Evolutionary conservation across 1,140 invertebrate species (phyloP).

Genomic region (Akabosia matsudoensis): DNA sequence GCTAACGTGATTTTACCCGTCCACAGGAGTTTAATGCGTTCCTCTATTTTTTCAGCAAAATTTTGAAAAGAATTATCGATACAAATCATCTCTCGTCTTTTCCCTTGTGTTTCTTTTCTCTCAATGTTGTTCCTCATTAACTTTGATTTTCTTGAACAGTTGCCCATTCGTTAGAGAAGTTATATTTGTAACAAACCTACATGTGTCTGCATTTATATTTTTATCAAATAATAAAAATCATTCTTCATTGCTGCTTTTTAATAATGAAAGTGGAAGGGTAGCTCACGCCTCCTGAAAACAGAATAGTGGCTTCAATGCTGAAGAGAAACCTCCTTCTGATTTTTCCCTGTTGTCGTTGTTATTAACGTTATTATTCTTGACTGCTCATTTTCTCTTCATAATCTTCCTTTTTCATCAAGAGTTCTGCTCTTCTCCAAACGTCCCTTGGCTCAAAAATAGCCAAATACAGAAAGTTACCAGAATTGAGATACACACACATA

Average conservation of each 20-base stretch:
- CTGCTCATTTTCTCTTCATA: background rate
- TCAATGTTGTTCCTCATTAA: background rate
- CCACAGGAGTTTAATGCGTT: too few relatives aligned
- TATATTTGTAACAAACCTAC: too few relatives aligned
- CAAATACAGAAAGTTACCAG: background rate
- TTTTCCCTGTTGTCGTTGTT: background rate
- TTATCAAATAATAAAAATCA: conserved; percentile 24
- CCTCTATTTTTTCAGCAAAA: too few relatives aligned
- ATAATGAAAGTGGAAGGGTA: conserved; percentile 18
- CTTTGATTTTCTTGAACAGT: too few relatives aligned
- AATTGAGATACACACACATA: background rate
- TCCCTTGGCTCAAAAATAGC: background rate
- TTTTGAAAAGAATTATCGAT: background rate
- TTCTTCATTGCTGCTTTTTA: conserved; percentile 9
- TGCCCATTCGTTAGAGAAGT: too few relatives aligned
- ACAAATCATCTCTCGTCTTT: background rate
- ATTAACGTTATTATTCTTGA: background rate
- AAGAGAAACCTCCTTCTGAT: background rate
- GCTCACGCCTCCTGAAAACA: conserved; percentile 9
- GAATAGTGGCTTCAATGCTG: background rate
- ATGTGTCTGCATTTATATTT: background rate
- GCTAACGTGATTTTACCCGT: too few relatives aligned
- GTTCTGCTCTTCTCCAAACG: background rate
- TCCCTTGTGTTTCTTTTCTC: conserved; percentile 5
- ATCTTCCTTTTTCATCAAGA: background rate